phyloP scores from a whole-genome alignment of 2,888 invertebrate genomes.

The Drosophila anomalata region DNA sequence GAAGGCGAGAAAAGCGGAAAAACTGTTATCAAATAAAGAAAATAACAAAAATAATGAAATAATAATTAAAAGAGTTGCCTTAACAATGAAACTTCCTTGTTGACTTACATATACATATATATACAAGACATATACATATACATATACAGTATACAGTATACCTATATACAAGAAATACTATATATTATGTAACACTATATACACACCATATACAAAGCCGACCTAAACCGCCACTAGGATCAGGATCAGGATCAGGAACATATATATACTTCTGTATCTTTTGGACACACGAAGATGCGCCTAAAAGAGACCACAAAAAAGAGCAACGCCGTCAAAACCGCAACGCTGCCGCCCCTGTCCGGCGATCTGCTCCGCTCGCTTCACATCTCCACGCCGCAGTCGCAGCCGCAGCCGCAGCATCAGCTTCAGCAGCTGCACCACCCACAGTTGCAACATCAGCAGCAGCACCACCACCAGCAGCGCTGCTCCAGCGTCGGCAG shows the following conservation, averaged over 20 bases:
- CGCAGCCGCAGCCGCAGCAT: constrained; percentile 68
- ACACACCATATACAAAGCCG: too few species aligned
- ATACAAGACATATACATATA: constrained; percentile 33
- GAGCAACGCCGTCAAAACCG: constrained; percentile 29
- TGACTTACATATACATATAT: constrained; percentile 54
- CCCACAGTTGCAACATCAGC: constrained; percentile 53
- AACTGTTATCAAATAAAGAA: constrained; percentile 38
- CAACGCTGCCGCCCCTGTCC: constrained; percentile 31
- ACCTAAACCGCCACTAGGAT: too few species aligned
- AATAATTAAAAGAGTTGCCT: constrained; percentile 67
- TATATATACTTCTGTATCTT: constrained; percentile 17
- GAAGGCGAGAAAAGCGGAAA: constrained; percentile 6
- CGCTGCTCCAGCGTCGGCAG: constrained; percentile 82
- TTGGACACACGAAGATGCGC: constrained; percentile 53
- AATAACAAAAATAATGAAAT: constrained; percentile 27
- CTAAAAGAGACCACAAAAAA: constrained; percentile 73
- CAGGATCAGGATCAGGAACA: background rate
- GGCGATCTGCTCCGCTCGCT: constrained; percentile 61
- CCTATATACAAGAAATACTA: constrained; percentile 11
- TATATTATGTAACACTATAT: too few species aligned
- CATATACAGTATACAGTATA: constrained; percentile 41
- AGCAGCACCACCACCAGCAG: constrained; percentile 61
- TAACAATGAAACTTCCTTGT: constrained; percentile 74
- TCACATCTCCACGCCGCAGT: constrained; percentile 61
- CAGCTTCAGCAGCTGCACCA: constrained; percentile 63